Conservation (phyloP, 2,797 vertebrate genomes). For the Urosaurus nigricauda region DNA sequence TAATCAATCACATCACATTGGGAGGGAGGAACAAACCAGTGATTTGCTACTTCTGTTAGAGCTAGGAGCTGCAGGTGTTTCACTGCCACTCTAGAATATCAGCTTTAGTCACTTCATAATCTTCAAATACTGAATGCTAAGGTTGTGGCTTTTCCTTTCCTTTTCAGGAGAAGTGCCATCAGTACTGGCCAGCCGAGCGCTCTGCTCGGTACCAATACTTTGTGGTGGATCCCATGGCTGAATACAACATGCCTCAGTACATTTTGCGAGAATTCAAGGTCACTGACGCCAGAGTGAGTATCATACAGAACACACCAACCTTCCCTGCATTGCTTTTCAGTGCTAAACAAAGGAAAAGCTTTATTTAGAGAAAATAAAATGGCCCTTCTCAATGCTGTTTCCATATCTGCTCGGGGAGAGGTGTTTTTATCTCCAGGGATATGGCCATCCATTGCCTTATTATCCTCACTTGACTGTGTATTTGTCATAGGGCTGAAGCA, state of each 20-base stretch:
- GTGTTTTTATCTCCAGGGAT: neutral
- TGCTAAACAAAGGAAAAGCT: neutral
- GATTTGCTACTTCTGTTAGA: slow-evolving; percentile 3
- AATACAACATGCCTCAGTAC: slow-evolving; percentile 99
- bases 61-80: neutral
- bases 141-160: neutral
- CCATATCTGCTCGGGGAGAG: neutral
- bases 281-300: slow-evolving; percentile 92
- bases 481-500: neutral
- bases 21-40: slow-evolving; percentile 12
- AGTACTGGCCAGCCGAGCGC: slow-evolving; percentile 97
- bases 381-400: neutral
- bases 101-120: neutral
- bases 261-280: slow-evolving; percentile 98
- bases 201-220: slow-evolving; percentile 98
- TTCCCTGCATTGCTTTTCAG: neutral
- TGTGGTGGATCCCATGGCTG: slow-evolving; percentile 97
- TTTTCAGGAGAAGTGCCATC: slow-evolving; percentile 95
- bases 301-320: neutral
- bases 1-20: slow-evolving; percentile 13
- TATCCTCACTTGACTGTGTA: neutral
- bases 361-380: neutral
- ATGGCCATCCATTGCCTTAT: neutral
- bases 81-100: neutral
- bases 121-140: neutral